A percentile compares a stretch with the other conserved stretches of the same genome.
Evolutionary conservation across 2,797 vertebrate species (phyloP).

Genomic region (Hoplostethus atlanticus): DNA sequence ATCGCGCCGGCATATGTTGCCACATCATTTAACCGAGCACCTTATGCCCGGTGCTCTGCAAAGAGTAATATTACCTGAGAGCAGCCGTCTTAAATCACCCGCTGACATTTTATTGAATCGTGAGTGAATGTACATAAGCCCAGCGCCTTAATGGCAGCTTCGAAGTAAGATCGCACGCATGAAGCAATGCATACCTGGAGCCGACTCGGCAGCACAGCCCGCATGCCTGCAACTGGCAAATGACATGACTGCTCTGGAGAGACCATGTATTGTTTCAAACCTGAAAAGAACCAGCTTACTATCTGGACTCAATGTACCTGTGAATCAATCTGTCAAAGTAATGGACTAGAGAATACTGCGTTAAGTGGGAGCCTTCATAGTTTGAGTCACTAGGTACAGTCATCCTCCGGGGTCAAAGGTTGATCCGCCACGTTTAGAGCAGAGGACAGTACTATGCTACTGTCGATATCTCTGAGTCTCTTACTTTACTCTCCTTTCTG

Average conservation of each 20-base stretch:
- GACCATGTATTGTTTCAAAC: slow-evolving; percentile 11
- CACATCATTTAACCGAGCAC: slow-evolving; percentile 50
- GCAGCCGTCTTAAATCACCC: slow-evolving; percentile 65
- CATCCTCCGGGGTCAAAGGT: background rate
- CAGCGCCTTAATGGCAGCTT: slow-evolving; percentile 40
- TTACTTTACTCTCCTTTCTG: background rate
- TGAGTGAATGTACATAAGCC: slow-evolving; percentile 53
- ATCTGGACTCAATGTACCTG: background rate
- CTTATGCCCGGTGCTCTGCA: slow-evolving; percentile 45
- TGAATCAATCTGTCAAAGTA: background rate
- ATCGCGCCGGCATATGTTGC: slow-evolving; percentile 25
- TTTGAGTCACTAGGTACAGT: slow-evolving; percentile 34
- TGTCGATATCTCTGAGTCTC: slow-evolving; percentile 18
- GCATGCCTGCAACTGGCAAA: slow-evolving; percentile 25
- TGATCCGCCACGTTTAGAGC: background rate
- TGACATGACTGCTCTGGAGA: slow-evolving; percentile 13
- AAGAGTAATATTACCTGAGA: slow-evolving; percentile 59
- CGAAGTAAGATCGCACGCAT: slow-evolving; percentile 43
- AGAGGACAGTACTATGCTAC: slow-evolving; percentile 19
- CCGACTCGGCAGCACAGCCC: slow-evolving; percentile 1
- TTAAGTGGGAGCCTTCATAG: slow-evolving; percentile 3
- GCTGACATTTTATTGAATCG: slow-evolving; percentile 71
- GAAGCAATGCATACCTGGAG: slow-evolving; percentile 39
- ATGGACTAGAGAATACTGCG: background rate
- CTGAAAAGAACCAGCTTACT: background rate